Evolutionary conservation across 2,888 invertebrate genomes (phyloP).

Genomic region (Dryococelus australis): DNA sequence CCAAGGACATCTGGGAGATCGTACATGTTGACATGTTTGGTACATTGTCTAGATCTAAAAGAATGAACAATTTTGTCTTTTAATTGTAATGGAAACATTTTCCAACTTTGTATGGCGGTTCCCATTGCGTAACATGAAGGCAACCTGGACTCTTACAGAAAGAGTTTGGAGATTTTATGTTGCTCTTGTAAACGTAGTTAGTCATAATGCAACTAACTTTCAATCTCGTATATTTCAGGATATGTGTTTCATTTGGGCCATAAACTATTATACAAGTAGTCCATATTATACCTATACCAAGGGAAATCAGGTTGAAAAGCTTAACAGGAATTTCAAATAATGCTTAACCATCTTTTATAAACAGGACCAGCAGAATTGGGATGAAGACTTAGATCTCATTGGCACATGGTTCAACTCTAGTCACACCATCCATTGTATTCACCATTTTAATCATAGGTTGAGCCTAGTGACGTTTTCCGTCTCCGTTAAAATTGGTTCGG

Average conservation of each 20-base stretch:
- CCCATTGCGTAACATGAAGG: neutral
- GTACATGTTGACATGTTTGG: neutral
- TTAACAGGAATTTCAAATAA: no score
- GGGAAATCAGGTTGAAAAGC: no score
- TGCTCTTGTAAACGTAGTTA: neutral
- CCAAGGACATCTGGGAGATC: neutral
- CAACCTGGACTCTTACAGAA: neutral
- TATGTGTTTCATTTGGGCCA: neutral
- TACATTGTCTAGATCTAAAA: neutral
- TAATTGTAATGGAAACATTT: neutral
- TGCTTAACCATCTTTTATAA: no score
- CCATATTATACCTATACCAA: no score
- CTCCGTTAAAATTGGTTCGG: no score
- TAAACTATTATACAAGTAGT: neutral
- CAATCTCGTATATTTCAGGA: neutral
- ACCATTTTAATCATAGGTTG: no score
- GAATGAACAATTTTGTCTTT: neutral
- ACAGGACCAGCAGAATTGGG: no score
- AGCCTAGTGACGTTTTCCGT: no score
- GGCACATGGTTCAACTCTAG: no score
- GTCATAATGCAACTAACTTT: neutral
- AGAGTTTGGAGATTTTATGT: neutral
- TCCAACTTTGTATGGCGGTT: neutral
- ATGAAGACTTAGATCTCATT: no score
- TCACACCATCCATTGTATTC: no score